Evolutionary conservation across 1,140 invertebrate species (phyloP).

Genomic region (Drosophila novamexicana): DNA sequence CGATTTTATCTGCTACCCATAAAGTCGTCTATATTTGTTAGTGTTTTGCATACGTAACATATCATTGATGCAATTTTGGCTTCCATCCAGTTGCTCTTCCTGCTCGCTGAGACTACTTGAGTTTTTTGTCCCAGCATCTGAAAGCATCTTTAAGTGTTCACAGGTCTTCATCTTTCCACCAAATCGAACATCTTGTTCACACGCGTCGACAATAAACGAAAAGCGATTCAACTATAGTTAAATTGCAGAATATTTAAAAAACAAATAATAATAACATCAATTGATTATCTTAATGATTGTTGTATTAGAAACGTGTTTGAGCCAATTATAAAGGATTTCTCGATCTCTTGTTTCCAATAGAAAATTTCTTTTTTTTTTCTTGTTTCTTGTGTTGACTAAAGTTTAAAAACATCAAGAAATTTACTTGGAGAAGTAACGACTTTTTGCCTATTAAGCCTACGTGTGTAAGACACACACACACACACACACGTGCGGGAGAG

Average conservation of each 20-base stretch:
- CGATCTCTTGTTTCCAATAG: too few relatives aligned
- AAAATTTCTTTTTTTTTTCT: neutral
- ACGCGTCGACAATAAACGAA: neutral
- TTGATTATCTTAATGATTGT: too few relatives aligned
- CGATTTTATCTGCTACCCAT: neutral
- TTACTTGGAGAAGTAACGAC: too few relatives aligned
- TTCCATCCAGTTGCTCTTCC: constrained; percentile 1
- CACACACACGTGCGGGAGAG: neutral
- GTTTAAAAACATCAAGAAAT: too few relatives aligned
- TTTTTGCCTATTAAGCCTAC: neutral
- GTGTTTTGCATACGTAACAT: too few relatives aligned
- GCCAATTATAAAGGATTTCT: too few relatives aligned
- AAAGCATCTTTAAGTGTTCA: constrained; percentile 3
- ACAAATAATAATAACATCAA: too few relatives aligned
- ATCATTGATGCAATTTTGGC: neutral
- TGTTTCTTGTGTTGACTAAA: neutral
- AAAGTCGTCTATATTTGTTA: too few relatives aligned
- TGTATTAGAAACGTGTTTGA: too few relatives aligned
- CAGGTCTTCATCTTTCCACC: neutral
- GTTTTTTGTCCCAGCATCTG: neutral
- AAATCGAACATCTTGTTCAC: neutral
- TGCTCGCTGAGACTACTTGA: neutral
- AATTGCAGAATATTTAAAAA: neutral
- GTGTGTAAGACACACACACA: neutral
- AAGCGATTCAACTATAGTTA: neutral